Percentiles rank a stretch among this genome's conserved stretches.
phyloP scores from a whole-genome alignment of 1,140 invertebrate species.

The Cataglyphis hispanica region DNA sequence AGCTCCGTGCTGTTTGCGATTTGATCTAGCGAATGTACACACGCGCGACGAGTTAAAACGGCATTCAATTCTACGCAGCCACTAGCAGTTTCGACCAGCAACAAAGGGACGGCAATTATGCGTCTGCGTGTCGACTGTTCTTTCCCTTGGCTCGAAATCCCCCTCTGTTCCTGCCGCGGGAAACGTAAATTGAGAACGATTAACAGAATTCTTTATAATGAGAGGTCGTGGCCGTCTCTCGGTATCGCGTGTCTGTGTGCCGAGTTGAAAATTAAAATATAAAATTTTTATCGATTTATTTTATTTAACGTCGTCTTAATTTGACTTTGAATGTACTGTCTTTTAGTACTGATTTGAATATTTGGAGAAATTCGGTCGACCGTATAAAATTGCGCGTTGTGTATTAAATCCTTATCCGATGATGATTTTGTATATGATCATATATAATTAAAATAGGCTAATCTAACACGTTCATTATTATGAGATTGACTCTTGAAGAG shows the following conservation, averaged over 20 bases:
- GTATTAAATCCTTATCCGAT: too few relatives aligned
- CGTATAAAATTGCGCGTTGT: too few relatives aligned
- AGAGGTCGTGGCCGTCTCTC: constrained; percentile 52
- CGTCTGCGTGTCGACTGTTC: constrained; percentile 9
- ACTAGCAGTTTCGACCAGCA: constrained; percentile 2
- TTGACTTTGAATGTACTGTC: not conserved
- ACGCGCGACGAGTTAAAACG: constrained; percentile 25
- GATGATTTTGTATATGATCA: not conserved
- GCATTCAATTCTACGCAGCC: constrained; percentile 24
- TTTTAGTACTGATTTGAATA: too few relatives aligned
- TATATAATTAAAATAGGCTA: constrained; percentile 13
- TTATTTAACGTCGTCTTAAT: not conserved
- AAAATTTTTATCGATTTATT: not conserved
- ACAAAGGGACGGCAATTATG: constrained; percentile 51
- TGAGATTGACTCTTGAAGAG: constrained; percentile 1
- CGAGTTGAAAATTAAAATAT: not conserved
- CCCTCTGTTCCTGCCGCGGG: not conserved
- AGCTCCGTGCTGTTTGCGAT: not conserved
- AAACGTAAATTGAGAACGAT: constrained; percentile 74
- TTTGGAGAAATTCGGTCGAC: not conserved
- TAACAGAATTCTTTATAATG: constrained; percentile 73
- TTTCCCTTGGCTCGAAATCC: constrained; percentile 20
- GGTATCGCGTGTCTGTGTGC: constrained; percentile 27
- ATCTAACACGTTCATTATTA: not conserved
- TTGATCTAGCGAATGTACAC: constrained; percentile 10